These are phyloP conservation scores for Antigone vipio DNA, from an alignment of 2,113 vertebrate species.

Conservation along the genomic window DNA sequence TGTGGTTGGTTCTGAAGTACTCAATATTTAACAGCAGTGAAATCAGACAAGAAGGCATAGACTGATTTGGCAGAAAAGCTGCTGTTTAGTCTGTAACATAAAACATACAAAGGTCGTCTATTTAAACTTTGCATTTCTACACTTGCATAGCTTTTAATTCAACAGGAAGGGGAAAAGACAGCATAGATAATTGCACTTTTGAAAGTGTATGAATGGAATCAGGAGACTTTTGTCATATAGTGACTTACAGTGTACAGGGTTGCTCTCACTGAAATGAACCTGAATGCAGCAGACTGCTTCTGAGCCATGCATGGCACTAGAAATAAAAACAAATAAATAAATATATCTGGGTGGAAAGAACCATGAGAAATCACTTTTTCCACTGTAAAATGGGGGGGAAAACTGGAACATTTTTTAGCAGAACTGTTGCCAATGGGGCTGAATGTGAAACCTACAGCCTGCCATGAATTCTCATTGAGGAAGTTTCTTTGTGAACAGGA, in stretches of 20 bases:
- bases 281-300: not conserved
- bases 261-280: not conserved
- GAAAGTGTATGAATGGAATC: not conserved
- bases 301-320: not conserved
- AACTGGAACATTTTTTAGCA: not conserved
- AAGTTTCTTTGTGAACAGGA: not conserved
- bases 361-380: not conserved
- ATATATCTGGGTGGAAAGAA: not conserved
- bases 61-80: not conserved
- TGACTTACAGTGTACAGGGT: not conserved
- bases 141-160: not conserved
- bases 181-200: not conserved
- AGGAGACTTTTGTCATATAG: not conserved
- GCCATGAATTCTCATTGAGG: not conserved
- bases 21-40: not conserved
- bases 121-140: not conserved
- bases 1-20: not conserved
- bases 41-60: not conserved
- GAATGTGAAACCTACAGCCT: not conserved
- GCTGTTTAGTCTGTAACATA: not conserved
- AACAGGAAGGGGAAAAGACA: not conserved
- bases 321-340: not conserved
- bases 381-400: not conserved
- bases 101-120: not conserved
- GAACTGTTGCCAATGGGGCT: not conserved